Evolutionary conservation across 64 coral and sea anemone species (phyloP).

Genomic region (Pachyseris speciosa): DNA sequence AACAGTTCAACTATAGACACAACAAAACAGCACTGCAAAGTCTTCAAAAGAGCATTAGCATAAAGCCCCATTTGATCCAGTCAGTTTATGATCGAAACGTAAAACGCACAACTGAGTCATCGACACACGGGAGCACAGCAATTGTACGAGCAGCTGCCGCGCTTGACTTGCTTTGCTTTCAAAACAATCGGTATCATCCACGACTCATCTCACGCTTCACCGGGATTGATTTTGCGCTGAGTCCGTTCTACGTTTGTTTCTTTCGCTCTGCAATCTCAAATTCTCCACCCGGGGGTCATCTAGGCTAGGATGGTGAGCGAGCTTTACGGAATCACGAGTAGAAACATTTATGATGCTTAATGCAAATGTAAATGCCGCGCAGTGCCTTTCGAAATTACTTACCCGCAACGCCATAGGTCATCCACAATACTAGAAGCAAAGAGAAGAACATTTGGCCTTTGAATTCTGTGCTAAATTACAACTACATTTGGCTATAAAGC

Average conservation of each 20-base stretch:
- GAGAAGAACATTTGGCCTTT: conserved; percentile 50
- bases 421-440: conserved; percentile 41
- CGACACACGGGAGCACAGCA: background rate
- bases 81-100: conserved; percentile 7
- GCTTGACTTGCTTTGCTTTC: conserved; percentile 37
- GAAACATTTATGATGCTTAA: background rate
- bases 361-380: conserved; percentile 23
- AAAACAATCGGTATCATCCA: conserved; percentile 41
- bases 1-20: conserved; percentile 46
- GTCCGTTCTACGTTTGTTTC: background rate
- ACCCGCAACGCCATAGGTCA: conserved; percentile 36
- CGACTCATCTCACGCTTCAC: conserved; percentile 14
- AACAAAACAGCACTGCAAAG: conserved; percentile 32
- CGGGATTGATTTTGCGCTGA: background rate
- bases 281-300: conserved; percentile 29
- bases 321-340: background rate
- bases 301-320: background rate
- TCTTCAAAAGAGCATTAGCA: conserved; percentile 49
- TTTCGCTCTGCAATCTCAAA: background rate
- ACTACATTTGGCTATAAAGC: conserved; percentile 18
- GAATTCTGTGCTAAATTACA: conserved; percentile 43
- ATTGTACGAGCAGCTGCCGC: conserved; percentile 50
- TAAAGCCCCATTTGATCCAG: conserved; percentile 32
- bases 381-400: conserved; percentile 17
- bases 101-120: conserved; percentile 43